A percentile compares a stretch with the other conserved stretches of the same genome.
Evolutionary conservation across 2,888 invertebrate genomes (phyloP).

Genomic region (Caenorhabditis angaria): DNA sequence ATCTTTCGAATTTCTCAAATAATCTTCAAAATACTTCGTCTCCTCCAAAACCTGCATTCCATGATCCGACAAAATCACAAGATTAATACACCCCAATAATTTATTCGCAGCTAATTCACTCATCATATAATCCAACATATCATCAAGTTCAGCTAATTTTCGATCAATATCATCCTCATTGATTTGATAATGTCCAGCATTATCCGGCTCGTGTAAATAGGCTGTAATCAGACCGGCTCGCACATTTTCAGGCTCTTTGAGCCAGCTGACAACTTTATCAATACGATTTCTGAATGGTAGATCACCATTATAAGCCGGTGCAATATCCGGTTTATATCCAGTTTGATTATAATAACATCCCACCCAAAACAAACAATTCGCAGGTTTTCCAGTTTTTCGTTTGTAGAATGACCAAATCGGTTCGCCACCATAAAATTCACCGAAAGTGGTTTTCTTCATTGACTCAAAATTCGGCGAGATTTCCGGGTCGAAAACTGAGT

Average conservation of each 20-base stretch:
- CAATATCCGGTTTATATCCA: conserved; percentile 56
- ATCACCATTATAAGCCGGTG: conserved; percentile 58
- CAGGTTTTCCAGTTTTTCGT: conserved; percentile 50
- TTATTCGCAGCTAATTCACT: conserved; percentile 48
- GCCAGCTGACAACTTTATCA: conserved; percentile 58
- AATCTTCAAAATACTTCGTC: conserved; percentile 52
- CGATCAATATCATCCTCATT: conserved; percentile 32
- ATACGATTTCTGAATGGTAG: conserved; percentile 57
- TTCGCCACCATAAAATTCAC: conserved; percentile 59
- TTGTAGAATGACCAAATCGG: conserved; percentile 68
- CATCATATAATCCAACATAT: conserved; percentile 58
- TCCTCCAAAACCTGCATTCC: conserved; percentile 61
- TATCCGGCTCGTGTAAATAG: conserved; percentile 68
- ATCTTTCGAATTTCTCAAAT: conserved; percentile 42
- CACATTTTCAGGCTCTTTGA: conserved; percentile 43
- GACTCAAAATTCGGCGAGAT: conserved; percentile 57
- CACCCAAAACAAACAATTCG: conserved; percentile 65
- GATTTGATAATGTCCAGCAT: conserved; percentile 58
- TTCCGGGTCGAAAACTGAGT: conserved; percentile 62
- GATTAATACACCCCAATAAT: conserved; percentile 65
- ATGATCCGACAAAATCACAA: conserved; percentile 67
- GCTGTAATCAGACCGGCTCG: conserved; percentile 64
- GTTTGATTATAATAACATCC: conserved; percentile 59
- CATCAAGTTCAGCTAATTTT: conserved; percentile 48
- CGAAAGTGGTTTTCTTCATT: conserved; percentile 58